A percentile compares a stretch with the other conserved stretches of the same genome.
Conservation (phyloP, 2,888 invertebrate species). For the Rhingia rostrata region DNA sequence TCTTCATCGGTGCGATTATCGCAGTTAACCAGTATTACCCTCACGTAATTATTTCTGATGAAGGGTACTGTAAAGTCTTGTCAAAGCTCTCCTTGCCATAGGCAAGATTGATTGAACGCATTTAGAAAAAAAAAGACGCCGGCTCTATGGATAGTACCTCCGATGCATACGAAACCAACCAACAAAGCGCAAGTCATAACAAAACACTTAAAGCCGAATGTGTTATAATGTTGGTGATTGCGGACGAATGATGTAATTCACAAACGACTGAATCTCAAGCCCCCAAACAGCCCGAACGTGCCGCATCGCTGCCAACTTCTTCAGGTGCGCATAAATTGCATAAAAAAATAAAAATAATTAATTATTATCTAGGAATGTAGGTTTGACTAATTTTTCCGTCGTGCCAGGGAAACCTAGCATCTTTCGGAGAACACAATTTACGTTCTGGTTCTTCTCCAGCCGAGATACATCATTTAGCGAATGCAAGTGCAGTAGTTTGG, state of each 20-base stretch:
- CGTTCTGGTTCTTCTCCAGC: not conserved
- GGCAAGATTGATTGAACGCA: conserved; percentile 25
- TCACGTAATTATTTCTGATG: conserved; percentile 13
- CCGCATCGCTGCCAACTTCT: conserved; percentile 38
- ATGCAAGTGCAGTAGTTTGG: conserved; percentile 8
- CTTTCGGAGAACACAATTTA: conserved; percentile 14
- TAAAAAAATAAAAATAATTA: conserved; percentile 69
- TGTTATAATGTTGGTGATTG: conserved; percentile 44
- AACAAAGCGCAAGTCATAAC: not conserved
- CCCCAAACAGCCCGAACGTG: conserved; percentile 25
- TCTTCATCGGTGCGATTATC: no score
- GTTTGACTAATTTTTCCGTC: conserved; percentile 45
- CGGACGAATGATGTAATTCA: conserved; percentile 55
- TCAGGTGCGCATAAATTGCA: conserved; percentile 62
- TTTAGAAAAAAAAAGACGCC: not conserved
- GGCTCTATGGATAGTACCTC: conserved; percentile 16
- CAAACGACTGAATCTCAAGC: conserved; percentile 39
- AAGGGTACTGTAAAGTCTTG: conserved; percentile 22
- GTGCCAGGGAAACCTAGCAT: conserved; percentile 9
- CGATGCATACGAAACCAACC: not conserved
- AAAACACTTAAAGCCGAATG: conserved; percentile 4
- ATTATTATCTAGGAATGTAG: conserved; percentile 52
- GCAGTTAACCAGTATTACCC: conserved; percentile 9
- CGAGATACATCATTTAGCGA: not conserved
- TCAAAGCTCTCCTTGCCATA: conserved; percentile 3